These are phyloP conservation scores for Equus quagga DNA, from an alignment of 2,113 vertebrate genomes.

Conservation along the genomic window DNA sequence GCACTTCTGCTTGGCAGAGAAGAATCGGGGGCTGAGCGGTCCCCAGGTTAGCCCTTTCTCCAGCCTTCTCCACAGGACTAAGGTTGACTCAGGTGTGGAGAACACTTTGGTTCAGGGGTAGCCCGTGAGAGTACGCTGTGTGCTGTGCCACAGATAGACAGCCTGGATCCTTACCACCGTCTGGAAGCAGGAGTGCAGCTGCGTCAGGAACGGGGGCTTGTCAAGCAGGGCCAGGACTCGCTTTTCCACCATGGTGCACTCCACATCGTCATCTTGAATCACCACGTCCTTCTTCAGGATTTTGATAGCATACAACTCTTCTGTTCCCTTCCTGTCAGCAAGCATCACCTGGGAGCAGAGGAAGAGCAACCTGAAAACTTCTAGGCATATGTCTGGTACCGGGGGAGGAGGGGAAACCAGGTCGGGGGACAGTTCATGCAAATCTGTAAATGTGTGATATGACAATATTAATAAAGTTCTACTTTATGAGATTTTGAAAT, in stretches of 20 bases:
- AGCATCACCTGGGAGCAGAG: slow-evolving; percentile 94
- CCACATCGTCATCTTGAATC: slow-evolving; percentile 98
- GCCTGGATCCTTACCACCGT: slow-evolving; percentile 91
- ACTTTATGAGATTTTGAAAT: not conserved
- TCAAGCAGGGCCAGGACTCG: slow-evolving; percentile 95
- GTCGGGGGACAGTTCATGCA: not conserved
- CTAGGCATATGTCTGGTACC: accelerated
- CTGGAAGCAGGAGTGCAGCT: slow-evolving; percentile 99
- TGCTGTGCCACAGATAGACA: accelerated
- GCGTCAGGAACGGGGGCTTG: slow-evolving; percentile 96
- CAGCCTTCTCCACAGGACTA: not conserved
- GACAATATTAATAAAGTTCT: accelerated
- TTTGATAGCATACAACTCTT: slow-evolving; percentile 97
- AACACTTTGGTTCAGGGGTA: accelerated
- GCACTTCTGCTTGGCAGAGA: not conserved
- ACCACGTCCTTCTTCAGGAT: slow-evolving; percentile 99
- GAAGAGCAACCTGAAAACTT: not conserved
- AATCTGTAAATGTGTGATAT: accelerated
- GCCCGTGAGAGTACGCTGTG: accelerated
- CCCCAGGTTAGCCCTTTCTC: accelerated
- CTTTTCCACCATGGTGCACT: slow-evolving; percentile 99
- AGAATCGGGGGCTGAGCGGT: accelerated
- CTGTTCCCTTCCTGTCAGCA: slow-evolving; percentile 95
- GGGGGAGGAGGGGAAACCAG: accelerated
- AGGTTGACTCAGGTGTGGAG: not conserved